Base-by-base conservation (phyloP, 2,113 vertebrate species). In the Ammodytes marinus region DNA sequence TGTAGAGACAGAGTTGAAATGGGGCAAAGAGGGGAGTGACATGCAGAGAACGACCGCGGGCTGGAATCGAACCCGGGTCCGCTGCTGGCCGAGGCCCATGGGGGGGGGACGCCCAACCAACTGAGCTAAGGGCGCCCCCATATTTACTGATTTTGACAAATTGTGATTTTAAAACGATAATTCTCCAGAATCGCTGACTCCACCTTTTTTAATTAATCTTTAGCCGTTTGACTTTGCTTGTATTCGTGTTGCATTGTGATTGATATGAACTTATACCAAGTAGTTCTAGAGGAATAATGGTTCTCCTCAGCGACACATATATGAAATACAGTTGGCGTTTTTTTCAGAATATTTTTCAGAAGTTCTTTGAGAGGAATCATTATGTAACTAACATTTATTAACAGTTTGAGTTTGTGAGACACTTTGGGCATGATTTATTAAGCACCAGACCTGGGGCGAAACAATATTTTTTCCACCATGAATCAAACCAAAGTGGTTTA, bases 381-480 rank as follows among this genome's bases (percentile, higher is more conserved):
- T 83, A 86, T 86, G 50, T 54, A 9, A 37, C 54, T 54, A 9
- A 37, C 39, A 7, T 72, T 40, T 74, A 37, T 65, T 39, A 77
- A 55, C 57, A 63, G 47, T 40, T 63, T 82, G 74, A 78, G 69
- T 80, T 59, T 69, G 67, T 66, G 8, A 63, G 17, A 78, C 53
- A 40, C 79, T 50, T 45, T 70, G 53, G n/a, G 77, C 83, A 87
- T 89, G 86, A 65, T 70, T 77, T 83, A 71, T 70, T 87, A 77
- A 27, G 75, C 60, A 0, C 85, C 85, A 90, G 65, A 90, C 87
- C 88, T 88, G 90, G 89, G 78, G 61, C 47, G 63, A 79, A 73
- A 64, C 49, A 12, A 1, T 27, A 27, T 6, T 12, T 4, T 17
- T 7, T 60, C 61, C 76, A 40, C 77, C 11, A 15, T 63, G 58